Base-by-base conservation (phyloP, 2,888 invertebrate species). In the Tyria jacobaeae region DNA sequence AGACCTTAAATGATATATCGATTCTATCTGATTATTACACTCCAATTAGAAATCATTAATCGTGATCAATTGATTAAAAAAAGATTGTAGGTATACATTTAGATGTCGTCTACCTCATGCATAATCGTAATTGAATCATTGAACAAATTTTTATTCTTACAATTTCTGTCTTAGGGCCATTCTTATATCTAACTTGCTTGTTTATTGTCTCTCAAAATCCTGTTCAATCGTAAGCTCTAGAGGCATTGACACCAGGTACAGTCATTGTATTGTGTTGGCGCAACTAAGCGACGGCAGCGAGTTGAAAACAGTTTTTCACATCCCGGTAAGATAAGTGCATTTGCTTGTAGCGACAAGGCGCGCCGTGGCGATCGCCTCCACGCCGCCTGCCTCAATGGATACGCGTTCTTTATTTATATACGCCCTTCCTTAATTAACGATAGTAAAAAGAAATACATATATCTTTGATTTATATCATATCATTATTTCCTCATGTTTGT, bases 281-380 rank as follows among this genome's bases (percentile, higher is more conserved):
- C 90, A 90, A 87, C 89, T 90, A 88, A 90, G 88, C 87, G 87
- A 88, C 88, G 89, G 86, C 88, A 88, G 85, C 86, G 88, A 81
- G 86, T 86, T 85, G 82, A 83, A 82, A 87, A 89, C 90, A 89
- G 90, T 92, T 92, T 91, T 91, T 92, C 91, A 91, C 90, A 87
- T 89, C 86, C 87, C 89, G 86, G 89, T 88, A 85, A 92, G 91
- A 92, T 94, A 94, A 94, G 94, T 94, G 94, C 94, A 92, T 94
- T 94, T 94, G 89, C 94, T 94, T 94, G 94, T 94, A 88, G 87
- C 87, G 83, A 90, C 93, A 89, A 82, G 92, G 86, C 91, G 88
- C 89, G 89, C 81, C 88, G 87, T 86, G 83, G 90, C 78, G 90
- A 85, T 86, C 89, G 88, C 85, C 82, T 83, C 86, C 82, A 81